Conservation (phyloP, 2,888 invertebrate species). For the Muschampia plurimacula region DNA sequence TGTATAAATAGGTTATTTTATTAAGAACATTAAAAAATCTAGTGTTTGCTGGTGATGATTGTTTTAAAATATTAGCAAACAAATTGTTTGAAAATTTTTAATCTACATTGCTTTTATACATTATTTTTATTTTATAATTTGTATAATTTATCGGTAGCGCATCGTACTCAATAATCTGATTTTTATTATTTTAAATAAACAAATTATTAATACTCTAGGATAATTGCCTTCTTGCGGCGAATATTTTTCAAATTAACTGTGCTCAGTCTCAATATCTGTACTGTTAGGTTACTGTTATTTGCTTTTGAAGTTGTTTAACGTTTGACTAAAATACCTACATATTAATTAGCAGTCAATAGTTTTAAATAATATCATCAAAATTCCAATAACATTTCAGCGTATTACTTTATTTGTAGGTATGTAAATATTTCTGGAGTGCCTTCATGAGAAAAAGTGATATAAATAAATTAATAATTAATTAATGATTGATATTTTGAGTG, state of each 20-base stretch:
- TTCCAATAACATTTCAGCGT: constrained; percentile 2
- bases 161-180: no score
- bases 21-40: neutral
- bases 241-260: no score
- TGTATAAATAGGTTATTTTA: neutral
- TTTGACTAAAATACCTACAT: neutral
- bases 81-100: neutral
- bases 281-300: neutral
- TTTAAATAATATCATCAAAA: neutral
- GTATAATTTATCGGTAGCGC: no score
- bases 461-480: neutral
- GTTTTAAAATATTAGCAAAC: neutral
- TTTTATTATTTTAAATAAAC: no score
- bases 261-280: no score
- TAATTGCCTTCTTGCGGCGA: no score
- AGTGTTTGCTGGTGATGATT: neutral
- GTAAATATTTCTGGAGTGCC: neutral
- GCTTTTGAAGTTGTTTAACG: neutral
- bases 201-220: no score
- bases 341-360: no score
- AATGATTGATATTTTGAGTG: neutral
- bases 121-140: neutral
- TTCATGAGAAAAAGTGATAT: constrained; percentile 4
- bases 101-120: neutral
- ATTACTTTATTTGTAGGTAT: neutral